phyloP scores from a whole-genome alignment of 2,888 invertebrate genomes.

The Saturnia japonica region DNA sequence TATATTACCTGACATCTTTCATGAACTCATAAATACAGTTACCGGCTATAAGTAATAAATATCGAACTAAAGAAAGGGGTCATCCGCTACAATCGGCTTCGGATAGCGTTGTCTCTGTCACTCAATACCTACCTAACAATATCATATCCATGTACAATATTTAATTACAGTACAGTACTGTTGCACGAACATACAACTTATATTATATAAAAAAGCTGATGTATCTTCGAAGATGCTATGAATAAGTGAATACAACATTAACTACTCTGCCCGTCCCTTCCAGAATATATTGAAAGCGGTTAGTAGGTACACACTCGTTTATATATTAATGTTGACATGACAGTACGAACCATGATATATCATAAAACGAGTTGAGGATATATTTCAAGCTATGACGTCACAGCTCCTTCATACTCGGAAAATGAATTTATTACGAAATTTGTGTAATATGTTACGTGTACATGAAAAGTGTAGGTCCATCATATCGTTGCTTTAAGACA shows the following conservation, averaged over 20 bases:
- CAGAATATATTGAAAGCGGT: neutral
- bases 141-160: neutral
- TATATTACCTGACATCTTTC: no score
- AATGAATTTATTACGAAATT: constrained; percentile 10
- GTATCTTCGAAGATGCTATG: neutral
- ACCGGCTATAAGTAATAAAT: no score
- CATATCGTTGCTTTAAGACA: neutral
- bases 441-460: neutral
- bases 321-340: neutral
- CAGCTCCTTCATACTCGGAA: neutral
- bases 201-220: no score
- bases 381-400: neutral
- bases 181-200: no score
- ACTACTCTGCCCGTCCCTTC: neutral
- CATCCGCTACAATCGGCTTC: no score
- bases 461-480: neutral
- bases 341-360: neutral
- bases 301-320: neutral
- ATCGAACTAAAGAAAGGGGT: no score
- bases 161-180: neutral
- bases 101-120: no score
- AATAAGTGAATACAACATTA: neutral
- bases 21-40: no score
- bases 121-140: no score
- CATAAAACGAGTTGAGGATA: neutral